These are phyloP conservation scores for Isaurus tuberculatus DNA, from an alignment of 92 coral and sea anemone species.

Conservation along the genomic window DNA sequence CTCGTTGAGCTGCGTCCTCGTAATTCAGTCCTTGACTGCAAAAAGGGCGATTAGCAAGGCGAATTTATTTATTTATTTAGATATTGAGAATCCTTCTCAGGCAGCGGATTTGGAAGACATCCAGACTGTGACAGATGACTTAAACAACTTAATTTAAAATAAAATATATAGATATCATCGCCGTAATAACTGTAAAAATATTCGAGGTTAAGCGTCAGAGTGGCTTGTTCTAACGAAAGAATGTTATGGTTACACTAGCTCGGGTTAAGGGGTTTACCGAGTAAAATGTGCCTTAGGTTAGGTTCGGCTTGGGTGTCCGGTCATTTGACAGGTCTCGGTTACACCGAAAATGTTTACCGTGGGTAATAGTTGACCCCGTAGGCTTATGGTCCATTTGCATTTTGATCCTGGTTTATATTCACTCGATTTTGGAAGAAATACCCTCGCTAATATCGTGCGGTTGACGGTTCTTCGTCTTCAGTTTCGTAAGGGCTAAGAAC, in stretches of 20 bases:
- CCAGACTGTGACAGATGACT: too few relatives aligned
- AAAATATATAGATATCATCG: too few relatives aligned
- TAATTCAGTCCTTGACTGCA: too few relatives aligned
- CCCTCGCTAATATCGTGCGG: conserved; percentile 28
- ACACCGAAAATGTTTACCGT: not conserved
- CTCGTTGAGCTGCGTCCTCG: conserved; percentile 40
- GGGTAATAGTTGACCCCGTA: not conserved
- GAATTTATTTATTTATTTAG: too few relatives aligned
- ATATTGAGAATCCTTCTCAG: too few relatives aligned
- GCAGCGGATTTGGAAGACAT: too few relatives aligned
- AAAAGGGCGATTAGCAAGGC: too few relatives aligned
- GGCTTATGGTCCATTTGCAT: not conserved
- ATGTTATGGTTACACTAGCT: not conserved
- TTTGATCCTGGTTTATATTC: conserved; percentile 5
- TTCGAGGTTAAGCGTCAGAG: too few relatives aligned
- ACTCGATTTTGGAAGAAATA: conserved; percentile 13
- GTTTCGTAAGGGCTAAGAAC: conserved; percentile 54
- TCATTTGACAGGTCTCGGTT: not conserved
- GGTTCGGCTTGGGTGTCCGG: not conserved
- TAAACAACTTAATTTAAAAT: too few relatives aligned
- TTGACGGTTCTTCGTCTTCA: conserved; percentile 41
- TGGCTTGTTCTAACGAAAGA: conserved; percentile 9
- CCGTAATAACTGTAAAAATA: too few relatives aligned
- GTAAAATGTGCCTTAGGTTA: not conserved
- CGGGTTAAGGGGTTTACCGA: not conserved